Percentiles rank a stretch among this genome's conserved stretches.
phyloP scores from a whole-genome alignment of 2,797 vertebrate genomes.

The Lates japonicus region DNA sequence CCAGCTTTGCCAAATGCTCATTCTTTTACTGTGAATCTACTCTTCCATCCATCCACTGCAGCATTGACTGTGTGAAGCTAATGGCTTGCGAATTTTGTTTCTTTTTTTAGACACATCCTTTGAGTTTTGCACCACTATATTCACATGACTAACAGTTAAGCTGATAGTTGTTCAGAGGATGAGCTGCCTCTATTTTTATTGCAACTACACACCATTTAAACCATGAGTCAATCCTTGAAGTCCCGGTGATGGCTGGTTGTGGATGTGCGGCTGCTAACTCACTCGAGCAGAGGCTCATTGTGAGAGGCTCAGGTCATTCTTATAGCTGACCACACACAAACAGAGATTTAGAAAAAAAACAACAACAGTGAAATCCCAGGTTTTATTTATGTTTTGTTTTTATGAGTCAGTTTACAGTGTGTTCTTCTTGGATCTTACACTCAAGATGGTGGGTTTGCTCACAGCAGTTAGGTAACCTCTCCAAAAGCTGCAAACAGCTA shows the following conservation, averaged over 20 bases:
- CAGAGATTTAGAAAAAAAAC: conserved; percentile 9
- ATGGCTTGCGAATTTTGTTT: conserved; percentile 1
- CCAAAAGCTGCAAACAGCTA: conserved; percentile 38
- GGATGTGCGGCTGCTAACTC: conserved; percentile 45
- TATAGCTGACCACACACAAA: conserved; percentile 45
- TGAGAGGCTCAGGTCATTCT: conserved; percentile 48
- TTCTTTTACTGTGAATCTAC: background rate
- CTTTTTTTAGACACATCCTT: conserved; percentile 19
- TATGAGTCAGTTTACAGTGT: conserved; percentile 66
- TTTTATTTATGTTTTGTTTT: conserved; percentile 66
- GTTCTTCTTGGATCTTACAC: conserved; percentile 41
- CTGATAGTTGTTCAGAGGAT: conserved; percentile 34
- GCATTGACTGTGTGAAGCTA: conserved; percentile 11
- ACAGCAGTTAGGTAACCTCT: conserved; percentile 63
- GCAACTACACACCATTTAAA: conserved; percentile 46
- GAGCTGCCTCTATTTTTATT: conserved; percentile 58
- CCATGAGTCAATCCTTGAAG: conserved; percentile 60
- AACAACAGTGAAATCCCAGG: conserved; percentile 44
- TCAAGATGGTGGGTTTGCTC: conserved; percentile 58
- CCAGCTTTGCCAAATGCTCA: background rate
- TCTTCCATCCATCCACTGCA: conserved; percentile 2
- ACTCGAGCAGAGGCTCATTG: conserved; percentile 35
- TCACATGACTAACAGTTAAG: conserved; percentile 53
- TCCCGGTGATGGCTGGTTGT: conserved; percentile 40
- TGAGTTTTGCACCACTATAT: conserved; percentile 34